phyloP scores from a whole-genome alignment of 2,113 vertebrate species.

The Petrocephalus microphthalmus region DNA sequence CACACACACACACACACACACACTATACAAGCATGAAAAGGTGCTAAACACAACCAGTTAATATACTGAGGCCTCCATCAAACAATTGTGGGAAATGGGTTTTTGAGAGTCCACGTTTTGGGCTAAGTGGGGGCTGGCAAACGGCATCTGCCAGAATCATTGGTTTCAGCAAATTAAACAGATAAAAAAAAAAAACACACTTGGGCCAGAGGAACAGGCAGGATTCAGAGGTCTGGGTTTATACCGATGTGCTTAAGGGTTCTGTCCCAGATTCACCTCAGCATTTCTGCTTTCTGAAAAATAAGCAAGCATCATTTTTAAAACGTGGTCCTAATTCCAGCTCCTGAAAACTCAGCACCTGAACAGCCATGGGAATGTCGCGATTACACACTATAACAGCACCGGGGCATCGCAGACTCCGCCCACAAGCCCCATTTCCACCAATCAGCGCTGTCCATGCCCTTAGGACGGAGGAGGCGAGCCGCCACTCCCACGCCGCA shows the following conservation, averaged over 20 bases:
- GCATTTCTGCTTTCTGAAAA: background rate
- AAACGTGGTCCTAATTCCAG: background rate
- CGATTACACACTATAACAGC: background rate
- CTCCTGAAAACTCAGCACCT: background rate
- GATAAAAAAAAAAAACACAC: background rate
- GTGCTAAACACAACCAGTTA: background rate
- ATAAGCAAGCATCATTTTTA: background rate
- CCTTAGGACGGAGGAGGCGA: background rate
- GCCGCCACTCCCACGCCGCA: background rate
- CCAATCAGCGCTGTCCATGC: background rate
- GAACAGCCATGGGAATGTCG: background rate
- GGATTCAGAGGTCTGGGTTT: background rate
- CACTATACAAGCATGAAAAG: background rate
- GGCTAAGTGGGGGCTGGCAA: background rate
- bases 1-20: conserved; percentile 1
- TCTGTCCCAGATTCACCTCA: background rate
- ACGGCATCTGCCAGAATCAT: background rate
- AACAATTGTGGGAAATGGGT: background rate
- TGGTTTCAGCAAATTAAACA: background rate
- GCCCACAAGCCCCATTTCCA: background rate
- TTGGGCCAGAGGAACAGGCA: background rate
- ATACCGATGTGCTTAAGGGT: background rate
- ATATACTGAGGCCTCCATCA: background rate
- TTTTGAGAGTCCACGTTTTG: background rate
- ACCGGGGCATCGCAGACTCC: background rate